Base-by-base conservation (phyloP, 2,113 vertebrate species). In the Neofelis nebulosa region DNA sequence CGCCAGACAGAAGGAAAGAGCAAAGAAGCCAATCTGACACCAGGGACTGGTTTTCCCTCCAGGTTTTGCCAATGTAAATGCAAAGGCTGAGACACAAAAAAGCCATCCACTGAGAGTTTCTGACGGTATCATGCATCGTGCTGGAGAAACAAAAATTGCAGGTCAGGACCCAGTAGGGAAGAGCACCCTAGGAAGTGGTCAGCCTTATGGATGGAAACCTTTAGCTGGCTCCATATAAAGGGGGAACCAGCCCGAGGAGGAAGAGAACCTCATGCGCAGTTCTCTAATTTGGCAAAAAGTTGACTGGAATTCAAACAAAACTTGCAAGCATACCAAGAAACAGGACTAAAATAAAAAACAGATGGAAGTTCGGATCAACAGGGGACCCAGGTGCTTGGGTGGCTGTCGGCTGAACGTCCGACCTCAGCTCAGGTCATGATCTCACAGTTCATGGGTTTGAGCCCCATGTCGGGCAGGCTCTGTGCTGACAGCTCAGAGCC, bases 211-310 rank as follows among this genome's bases (percentile, higher is more conserved):
- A 0, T 52, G 68, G 74, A 83, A 92, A 65, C 18, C 45, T 83
- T 18, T 52, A 27, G 50, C 7, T 0, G 1, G 63, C 29, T 23
- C 8, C 55, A 15, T 7, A 6, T 0, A 3, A 38, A 15, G 9
- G 7, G 31, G 12, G 25, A 76, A 65, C 1, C 8, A 79, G 38
- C 13, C 66, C 25, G n/a, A 50, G 38, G 50, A 41, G 66, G 73
- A 73, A 16, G 7, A 33, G 21, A 15, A 57, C 8, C 11, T 79
- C 45, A 55, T 4, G n/a, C 3, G 12, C 2, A 23, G 11, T 25
- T 76, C 82, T 95, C 19, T 81, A 2, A 48, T 16, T 48, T 38
- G 85, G 48, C 81, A 83, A 0, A 55, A 50, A 63, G 65, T 52
- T 23, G 4, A 13, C 45, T 13, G 15, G 31, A 3, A 63, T 31